Evolutionary conservation across 1,140 invertebrate species (phyloP).

Genomic region (Macrocentrus cingulum): DNA sequence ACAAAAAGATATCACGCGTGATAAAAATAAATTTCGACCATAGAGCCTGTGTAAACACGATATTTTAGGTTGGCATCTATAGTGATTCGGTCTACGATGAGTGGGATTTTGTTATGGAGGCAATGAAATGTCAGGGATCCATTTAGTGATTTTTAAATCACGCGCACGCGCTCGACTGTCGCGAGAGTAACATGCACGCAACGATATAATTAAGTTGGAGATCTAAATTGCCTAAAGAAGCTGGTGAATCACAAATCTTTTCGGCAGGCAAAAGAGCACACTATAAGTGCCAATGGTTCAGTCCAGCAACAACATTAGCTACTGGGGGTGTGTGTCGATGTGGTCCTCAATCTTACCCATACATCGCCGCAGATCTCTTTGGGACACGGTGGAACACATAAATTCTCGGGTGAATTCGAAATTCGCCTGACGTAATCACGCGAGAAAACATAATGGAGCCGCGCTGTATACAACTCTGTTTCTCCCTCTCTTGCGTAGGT

Average conservation of each 20-base stretch:
- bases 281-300: background rate
- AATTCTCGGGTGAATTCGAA: constrained; percentile 37
- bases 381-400: background rate
- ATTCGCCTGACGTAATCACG: constrained; percentile 39
- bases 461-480: too few species aligned
- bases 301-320: constrained; percentile 12
- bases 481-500: constrained; percentile 8
- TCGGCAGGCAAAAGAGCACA: background rate
- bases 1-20: too few species aligned
- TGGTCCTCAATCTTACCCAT: background rate
- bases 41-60: too few species aligned
- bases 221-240: constrained; percentile 40
- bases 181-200: constrained; percentile 1
- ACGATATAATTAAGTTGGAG: constrained; percentile 43
- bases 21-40: too few species aligned
- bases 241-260: constrained; percentile 28
- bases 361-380: constrained; percentile 11
- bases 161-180: background rate
- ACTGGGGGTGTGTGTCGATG: constrained; percentile 14
- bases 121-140: background rate
- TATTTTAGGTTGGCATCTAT: too few species aligned
- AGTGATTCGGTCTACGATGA: too few species aligned
- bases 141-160: background rate
- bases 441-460: constrained; percentile 38
- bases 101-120: too few species aligned